Evolutionary conservation across 2,888 invertebrate genomes (phyloP), one percentile per base, ranked within the genome.

Genomic region (Muschampia plurimacula): DNA sequence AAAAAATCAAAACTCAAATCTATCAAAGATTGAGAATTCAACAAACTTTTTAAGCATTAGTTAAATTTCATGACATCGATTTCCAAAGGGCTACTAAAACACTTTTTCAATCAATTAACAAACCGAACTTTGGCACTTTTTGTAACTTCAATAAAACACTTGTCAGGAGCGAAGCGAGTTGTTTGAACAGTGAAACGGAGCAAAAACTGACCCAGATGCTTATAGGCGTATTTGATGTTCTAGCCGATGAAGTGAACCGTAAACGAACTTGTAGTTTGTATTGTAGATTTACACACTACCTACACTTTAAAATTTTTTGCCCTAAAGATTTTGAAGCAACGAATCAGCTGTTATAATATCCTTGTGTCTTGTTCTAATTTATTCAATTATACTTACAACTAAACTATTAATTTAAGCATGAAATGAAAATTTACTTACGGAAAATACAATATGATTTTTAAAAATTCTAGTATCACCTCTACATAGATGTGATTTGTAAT

Each of bases 131-230:
- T 36, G 69, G 9, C 49, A 57, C 69, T 64, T 70, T 64, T 57
- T 57, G 46, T 36, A 65, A 64, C 12, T 65, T 36, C 36, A 59
- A 59, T 46, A 64, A 70, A 68, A 68, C 57, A 36, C 46, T 59
- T 9, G 28, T 67, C 62, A 6, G 7, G 12, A 59, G 6, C 62
- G 52, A 67, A 39, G 41, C 12, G 46, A 72, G 86, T 87, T 88
- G 82, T 89, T 88, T 89, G 85, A 84, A 88, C 85, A 90, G 90
- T 89, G 89, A 89, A 89, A 89, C 74, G 69, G 69, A 75, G 83
- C 83, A 89, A 89, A 90, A 90, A 87, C 81, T 88, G 89, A 87
- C 89, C 90, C 74, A 90, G 87, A 89, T 71, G 67, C 67, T 71
- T 71, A 67, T 15, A 67, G 67, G 67, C 60, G 60, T 62, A 28